These are phyloP conservation scores for Myotis pilosus DNA, from an alignment of 2,797 vertebrate species.

Conservation along the genomic window DNA sequence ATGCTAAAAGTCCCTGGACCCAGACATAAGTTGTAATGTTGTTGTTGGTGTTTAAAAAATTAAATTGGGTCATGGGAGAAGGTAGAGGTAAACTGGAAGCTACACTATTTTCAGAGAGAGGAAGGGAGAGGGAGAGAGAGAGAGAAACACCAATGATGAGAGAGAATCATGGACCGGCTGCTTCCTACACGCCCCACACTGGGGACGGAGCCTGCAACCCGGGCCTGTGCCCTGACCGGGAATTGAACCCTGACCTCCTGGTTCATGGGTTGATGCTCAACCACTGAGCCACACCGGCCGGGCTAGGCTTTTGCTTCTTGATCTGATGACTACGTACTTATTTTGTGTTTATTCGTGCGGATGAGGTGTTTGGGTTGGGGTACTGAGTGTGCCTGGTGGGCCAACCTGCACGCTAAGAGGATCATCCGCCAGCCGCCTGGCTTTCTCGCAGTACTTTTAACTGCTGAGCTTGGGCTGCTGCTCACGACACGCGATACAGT, in stretches of 20 bases:
- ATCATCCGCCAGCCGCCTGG: slow-evolving; percentile 81
- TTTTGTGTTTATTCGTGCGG: slow-evolving; percentile 28
- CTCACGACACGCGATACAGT: slow-evolving; percentile 50
- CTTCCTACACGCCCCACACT: too few species aligned
- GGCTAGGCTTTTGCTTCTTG: background rate
- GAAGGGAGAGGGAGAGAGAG: too few species aligned
- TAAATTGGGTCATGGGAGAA: background rate
- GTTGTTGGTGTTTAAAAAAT: background rate
- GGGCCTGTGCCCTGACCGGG: too few species aligned
- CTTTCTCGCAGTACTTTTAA: slow-evolving; percentile 59
- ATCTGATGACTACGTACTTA: background rate
- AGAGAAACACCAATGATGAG: too few species aligned
- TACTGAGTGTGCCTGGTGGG: background rate
- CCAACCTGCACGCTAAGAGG: slow-evolving; percentile 55
- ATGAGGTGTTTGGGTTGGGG: slow-evolving; percentile 24
- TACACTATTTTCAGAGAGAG: background rate
- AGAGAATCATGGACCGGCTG: too few species aligned
- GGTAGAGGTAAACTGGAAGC: background rate
- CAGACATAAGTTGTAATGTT: background rate
- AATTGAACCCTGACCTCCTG: too few species aligned
- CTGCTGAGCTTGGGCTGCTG: slow-evolving; percentile 26
- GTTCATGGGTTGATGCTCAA: too few species aligned
- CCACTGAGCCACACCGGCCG: too few species aligned
- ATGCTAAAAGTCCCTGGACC: background rate
- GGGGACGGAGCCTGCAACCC: too few species aligned